These are phyloP conservation scores for Origma solitaria DNA, from an alignment of 2,113 vertebrate genomes.

Conservation along the genomic window DNA sequence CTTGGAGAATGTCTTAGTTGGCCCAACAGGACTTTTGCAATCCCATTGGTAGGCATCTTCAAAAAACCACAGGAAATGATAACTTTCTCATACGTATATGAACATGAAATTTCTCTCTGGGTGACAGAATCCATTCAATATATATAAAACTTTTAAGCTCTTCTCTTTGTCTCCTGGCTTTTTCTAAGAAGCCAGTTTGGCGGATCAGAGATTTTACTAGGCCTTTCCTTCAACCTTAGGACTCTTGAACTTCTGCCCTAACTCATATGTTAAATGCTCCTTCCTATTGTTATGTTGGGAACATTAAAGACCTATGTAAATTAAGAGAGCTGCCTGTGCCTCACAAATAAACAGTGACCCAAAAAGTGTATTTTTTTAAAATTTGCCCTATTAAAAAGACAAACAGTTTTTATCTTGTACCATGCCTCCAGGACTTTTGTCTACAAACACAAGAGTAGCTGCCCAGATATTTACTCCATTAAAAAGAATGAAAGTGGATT, in stretches of 20 bases:
- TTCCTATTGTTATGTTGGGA: neutral
- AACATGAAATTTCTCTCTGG: neutral
- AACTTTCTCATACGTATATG: neutral
- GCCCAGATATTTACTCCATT: neutral
- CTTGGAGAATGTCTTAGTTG: neutral
- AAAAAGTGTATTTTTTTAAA: neutral
- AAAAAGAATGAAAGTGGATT: neutral
- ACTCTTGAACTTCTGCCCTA: neutral
- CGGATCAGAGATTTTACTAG: neutral
- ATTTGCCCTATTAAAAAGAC: neutral
- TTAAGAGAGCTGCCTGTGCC: neutral
- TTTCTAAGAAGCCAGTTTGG: neutral
- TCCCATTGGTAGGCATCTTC: neutral
- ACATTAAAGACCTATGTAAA: neutral
- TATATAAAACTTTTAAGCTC: neutral
- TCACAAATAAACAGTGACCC: neutral
- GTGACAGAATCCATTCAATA: neutral
- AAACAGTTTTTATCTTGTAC: neutral
- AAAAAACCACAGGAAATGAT: neutral
- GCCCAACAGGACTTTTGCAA: neutral
- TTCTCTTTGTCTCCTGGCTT: neutral
- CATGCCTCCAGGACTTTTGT: neutral
- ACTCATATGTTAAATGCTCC: fast-evolving
- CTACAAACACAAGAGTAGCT: neutral
- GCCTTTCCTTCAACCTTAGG: neutral